Percentiles rank a stretch among this genome's conserved stretches.
Evolutionary conservation across 2,888 invertebrate species (phyloP).

Genomic region (Aphodius sticticus): DNA sequence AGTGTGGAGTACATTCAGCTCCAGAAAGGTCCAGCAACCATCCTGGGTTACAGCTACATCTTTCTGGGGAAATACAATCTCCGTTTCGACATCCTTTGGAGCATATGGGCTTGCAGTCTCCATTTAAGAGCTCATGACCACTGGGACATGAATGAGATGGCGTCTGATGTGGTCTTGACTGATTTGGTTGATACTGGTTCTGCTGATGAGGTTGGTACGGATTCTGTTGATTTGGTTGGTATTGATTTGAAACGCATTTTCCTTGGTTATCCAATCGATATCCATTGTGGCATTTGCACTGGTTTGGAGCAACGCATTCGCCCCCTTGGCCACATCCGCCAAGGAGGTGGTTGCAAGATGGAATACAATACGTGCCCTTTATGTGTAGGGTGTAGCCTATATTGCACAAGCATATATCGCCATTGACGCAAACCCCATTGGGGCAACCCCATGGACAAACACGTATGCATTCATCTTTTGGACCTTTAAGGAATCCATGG

Average conservation of each 20-base stretch:
- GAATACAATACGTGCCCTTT: conserved; percentile 68
- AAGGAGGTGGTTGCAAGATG: conserved; percentile 68
- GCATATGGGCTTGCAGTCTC: conserved; percentile 56
- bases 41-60: conserved; percentile 48
- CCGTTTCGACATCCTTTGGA: conserved; percentile 59
- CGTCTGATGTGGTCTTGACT: conserved; percentile 57
- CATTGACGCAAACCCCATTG: conserved; percentile 70
- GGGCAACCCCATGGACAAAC: conserved; percentile 75
- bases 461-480: conserved; percentile 64
- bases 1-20: conserved; percentile 57
- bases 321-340: conserved; percentile 64
- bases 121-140: conserved; percentile 54
- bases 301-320: conserved; percentile 65
- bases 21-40: conserved; percentile 55
- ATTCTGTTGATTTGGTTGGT: conserved; percentile 19
- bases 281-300: conserved; percentile 65
- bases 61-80: conserved; percentile 52
- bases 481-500: conserved; percentile 67
- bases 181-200: conserved; percentile 13
- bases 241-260: conserved; percentile 7
- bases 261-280: conserved; percentile 50
- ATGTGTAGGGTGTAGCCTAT: conserved; percentile 65
- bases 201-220: conserved; percentile 9
- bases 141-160: conserved; percentile 60
- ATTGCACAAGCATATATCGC: conserved; percentile 71